These are phyloP conservation scores for Seira sanloemensis DNA, from an alignment of 2,888 invertebrate species.

Conservation along the genomic window DNA sequence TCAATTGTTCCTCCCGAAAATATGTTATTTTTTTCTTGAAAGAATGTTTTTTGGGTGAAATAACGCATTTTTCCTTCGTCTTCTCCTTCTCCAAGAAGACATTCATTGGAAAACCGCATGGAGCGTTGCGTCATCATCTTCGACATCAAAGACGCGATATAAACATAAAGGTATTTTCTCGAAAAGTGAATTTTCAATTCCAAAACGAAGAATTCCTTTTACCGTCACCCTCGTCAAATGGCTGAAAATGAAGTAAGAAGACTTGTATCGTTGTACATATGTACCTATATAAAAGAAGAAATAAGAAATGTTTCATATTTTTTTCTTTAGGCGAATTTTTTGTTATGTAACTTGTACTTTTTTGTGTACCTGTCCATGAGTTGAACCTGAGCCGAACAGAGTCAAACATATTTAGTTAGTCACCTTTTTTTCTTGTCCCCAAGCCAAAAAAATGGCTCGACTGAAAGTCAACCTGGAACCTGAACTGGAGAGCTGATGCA, in stretches of 20 bases:
- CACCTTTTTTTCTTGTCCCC: neutral
- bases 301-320: no score
- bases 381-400: no score
- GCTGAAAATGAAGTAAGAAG: neutral
- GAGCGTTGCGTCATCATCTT: constrained; percentile 44
- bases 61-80: constrained; percentile 31
- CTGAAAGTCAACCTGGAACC: neutral
- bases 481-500: neutral
- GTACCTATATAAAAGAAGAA: no score
- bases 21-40: constrained; percentile 20
- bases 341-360: neutral
- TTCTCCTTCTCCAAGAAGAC: neutral
- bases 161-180: neutral
- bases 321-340: neutral
- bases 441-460: neutral
- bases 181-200: neutral
- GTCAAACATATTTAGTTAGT: neutral
- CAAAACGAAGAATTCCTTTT: constrained; percentile 22
- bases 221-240: constrained; percentile 26
- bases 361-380: neutral
- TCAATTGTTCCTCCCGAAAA: constrained; percentile 20
- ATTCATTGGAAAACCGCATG: constrained; percentile 44
- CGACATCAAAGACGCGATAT: neutral
- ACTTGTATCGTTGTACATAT: neutral
- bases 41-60: constrained; percentile 38